Base-by-base conservation (phyloP, 2,113 vertebrate genomes). In the Anguilla rostrata region DNA sequence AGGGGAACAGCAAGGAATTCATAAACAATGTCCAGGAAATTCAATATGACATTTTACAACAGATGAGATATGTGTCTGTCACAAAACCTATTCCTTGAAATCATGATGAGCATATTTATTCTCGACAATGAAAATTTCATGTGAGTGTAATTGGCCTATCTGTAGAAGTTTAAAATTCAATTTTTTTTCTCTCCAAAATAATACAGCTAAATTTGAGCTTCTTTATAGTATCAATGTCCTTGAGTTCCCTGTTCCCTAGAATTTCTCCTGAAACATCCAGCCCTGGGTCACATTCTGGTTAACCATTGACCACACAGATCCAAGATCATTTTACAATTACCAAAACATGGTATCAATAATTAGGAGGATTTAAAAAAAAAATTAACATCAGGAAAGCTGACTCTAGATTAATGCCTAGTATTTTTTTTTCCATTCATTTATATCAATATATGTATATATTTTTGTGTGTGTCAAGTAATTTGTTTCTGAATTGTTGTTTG, bases 1-100 rank as follows among this genome's bases (percentile, higher is more conserved):
- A 82, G 53, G 26, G 40, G n/a, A 43, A 41, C 63, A 78, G 40
- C 43, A 22, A 8, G n/a, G 71, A 7, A 26, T 87, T 86, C 81
- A 75, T 18, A 39, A 34, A 41, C 26, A 16, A 22, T 71, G 81
- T 87, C 53, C 18, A 15, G 83, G 84, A 81, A 86, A 83, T 87
- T 56, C 43, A 41, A 81, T 46, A 81, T 26, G 66, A 15, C n/a
- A 4, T 29, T 81, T 60, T 53, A 66, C 83, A 81, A 81, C 40
- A 53, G 80, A 11, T 49, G 82, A 49, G 80, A 84, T 79, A 84
- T 40, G n/a, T 40, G 82, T 12, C 15, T 81, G 80, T 75, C 82
- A n/a, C 56, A 20, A 66, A 83, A 81, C 11, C 16, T 57, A 78
- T 90, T 87, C 84, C 87, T 88, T 56, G 78, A 87, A 60, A 78